Conservation (phyloP, 2,797 vertebrate species). For the Malacoctenus gilli region DNA sequence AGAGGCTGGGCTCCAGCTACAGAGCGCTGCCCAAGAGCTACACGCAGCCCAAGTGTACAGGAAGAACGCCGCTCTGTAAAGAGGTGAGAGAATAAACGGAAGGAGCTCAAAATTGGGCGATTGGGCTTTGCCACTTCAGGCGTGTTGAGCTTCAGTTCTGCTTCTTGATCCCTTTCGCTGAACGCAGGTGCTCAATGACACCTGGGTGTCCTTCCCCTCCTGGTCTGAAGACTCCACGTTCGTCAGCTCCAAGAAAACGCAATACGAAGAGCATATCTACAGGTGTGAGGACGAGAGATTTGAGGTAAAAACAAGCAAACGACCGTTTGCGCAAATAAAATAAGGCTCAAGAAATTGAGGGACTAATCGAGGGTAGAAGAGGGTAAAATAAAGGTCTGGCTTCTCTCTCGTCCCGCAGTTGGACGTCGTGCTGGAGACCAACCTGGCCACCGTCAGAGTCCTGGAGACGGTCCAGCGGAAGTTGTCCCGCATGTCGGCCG, state of each 20-base stretch:
- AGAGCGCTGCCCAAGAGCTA: slow-evolving; percentile 97
- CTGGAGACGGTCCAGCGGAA: slow-evolving; percentile 95
- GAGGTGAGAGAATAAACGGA: slow-evolving; percentile 86
- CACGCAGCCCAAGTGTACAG: slow-evolving; percentile 97
- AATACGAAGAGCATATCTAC: slow-evolving; percentile 99
- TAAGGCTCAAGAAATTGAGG: too few species aligned
- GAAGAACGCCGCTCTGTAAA: slow-evolving; percentile 95
- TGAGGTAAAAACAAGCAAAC: too few species aligned
- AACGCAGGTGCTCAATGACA: slow-evolving; percentile 94
- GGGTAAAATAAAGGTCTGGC: not conserved
- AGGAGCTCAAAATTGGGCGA: too few species aligned
- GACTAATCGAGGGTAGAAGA: too few species aligned
- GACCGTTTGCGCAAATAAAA: too few species aligned
- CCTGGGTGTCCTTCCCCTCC: slow-evolving; percentile 98
- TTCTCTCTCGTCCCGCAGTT: slow-evolving; percentile 76
- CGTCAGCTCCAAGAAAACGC: slow-evolving; percentile 99
- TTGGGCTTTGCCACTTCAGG: too few species aligned
- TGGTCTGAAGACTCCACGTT: slow-evolving; percentile 99
- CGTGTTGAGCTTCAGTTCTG: not conserved
- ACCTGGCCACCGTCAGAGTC: slow-evolving; percentile 93
- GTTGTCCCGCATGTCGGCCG: slow-evolving; percentile 93
- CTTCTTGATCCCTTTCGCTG: not conserved
- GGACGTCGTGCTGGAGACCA: slow-evolving; percentile 97
- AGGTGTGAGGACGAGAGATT: slow-evolving; percentile 98
- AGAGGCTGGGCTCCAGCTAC: slow-evolving; percentile 97